Base-by-base conservation (phyloP, 2,113 vertebrate genomes). In the Reinhardtius hippoglossoides region DNA sequence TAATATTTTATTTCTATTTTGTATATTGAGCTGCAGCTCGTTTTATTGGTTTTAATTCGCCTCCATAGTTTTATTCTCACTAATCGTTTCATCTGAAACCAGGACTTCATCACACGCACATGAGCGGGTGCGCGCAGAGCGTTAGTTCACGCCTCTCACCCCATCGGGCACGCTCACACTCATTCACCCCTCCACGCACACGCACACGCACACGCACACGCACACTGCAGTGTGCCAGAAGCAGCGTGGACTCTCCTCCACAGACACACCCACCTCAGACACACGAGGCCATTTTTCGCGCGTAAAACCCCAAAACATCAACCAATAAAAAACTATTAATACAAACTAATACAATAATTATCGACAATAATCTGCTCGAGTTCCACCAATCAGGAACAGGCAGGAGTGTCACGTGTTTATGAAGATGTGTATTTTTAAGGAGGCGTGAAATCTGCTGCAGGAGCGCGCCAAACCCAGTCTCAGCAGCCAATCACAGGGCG, bases 261-360 rank as follows among this genome's bases (percentile, higher is more conserved):
- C 78, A 31, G 89, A 90, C 89, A 90, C 89, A 78, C 89, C 89
- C 89, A 87, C 87, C 72, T 64, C 67, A 5, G 4, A 50, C 60
- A 21, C 83, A 42, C 74, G 65, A 71, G 73, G 69, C 55, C 24
- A 31, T 70, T 80, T 67, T 80, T 12, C 52, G 52, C 72, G 70
- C 78, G 68, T 84, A 57, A 76, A 76, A 18, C 15, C 31, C n/a
- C 3, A 35, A 35, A 80, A 26, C 0, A 2, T 1, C 4, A 16
- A 12, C 37, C 37, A 40, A n/a, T 0, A 31, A 52, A 59, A 37
- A 6, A 12, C 4, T 0, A 24, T 14, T 23, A 15, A 1, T 23
- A 24, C 37, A 14, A 62, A 21, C 55, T 3, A 27, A 27, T 13
- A 57, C 23, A 40, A 55, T 37, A 1, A 24, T 15, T 1, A 26